Evolutionary conservation across 2,888 invertebrate genomes (phyloP), one percentile per base, ranked within the genome.

Genomic region (Drosophila quinaria): DNA sequence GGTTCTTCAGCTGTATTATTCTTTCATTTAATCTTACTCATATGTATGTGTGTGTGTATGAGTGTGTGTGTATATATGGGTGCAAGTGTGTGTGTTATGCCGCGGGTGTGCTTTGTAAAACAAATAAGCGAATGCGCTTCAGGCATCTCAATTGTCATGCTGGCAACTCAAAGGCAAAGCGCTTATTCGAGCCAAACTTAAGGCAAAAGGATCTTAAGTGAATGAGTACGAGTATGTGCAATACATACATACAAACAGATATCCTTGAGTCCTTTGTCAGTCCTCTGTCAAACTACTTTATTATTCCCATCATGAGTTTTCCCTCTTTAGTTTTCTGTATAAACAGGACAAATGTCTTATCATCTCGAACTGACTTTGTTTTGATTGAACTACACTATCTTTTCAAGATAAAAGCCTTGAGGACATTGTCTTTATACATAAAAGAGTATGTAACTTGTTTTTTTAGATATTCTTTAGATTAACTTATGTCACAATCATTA

Each of bases 1-100:
- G 84, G 89, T 84, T 89, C 84, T 89, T 87, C 84, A 89, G 87
- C 84, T 84, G 78, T 84, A 84, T 84, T 84, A 84, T 84, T 84
- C 84, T 84, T 84, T 84, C 84, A 84, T 84, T 84, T 84, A 84
- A 84, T 84, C 84, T 87, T 89, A 54, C 69, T 55, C 65, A 56
- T 71, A 50, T 76, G 58, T 49, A 50, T 41, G 67, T 50, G 47
- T 31, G 17, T 33, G n/a, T 50, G 25, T 78, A 44, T 58, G 41
- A 58, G 62, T 42, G 62, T 42, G 39, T 61, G 59, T 63, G 50
- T 31, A 50, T 29, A 29, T 29, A 29, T 29, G 29, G 29, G 8
- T 8, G 29, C 8, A 29, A 29, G 29, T 44, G 42, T 64, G 66
- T 65, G 47, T 70, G 47, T 62, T 50, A 58, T 69, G 80, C 89